A percentile compares a stretch with the other conserved stretches of the same genome.
phyloP scores from a whole-genome alignment of 2,888 invertebrate genomes.

The Acronicta aceris region DNA sequence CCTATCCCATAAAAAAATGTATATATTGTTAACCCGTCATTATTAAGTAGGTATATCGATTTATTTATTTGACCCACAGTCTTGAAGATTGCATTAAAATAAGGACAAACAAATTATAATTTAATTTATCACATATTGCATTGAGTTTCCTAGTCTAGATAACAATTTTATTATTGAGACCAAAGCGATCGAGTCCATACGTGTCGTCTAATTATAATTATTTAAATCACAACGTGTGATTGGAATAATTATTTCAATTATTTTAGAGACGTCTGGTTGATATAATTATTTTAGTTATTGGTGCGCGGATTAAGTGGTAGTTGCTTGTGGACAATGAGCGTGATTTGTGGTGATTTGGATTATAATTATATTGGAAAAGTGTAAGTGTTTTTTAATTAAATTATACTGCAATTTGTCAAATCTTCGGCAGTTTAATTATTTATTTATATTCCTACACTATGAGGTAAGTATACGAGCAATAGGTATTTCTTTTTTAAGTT shows the following conservation, averaged over 20 bases:
- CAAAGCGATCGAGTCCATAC: not conserved
- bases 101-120: conserved; percentile 4
- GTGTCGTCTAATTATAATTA: conserved; percentile 8
- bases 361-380: conserved; percentile 6
- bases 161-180: conserved; percentile 8
- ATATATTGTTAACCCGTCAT: too few relatives aligned
- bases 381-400: conserved; percentile 30
- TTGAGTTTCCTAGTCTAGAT: conserved; percentile 13
- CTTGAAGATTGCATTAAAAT: not conserved
- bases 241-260: conserved; percentile 3
- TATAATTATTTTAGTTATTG: conserved; percentile 19
- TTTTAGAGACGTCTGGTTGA: not conserved
- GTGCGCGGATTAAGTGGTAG: not conserved
- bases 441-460: too few relatives aligned
- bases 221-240: not conserved
- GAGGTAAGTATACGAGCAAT: too few relatives aligned
- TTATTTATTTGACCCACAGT: not conserved
- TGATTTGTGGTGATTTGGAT: conserved; percentile 27
- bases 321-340: conserved; percentile 38
- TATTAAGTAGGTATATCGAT: too few relatives aligned
- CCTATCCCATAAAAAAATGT: too few relatives aligned
- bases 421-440: too few relatives aligned
- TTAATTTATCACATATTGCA: conserved; percentile 20
- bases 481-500: too few relatives aligned
- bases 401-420: too few relatives aligned